phyloP scores from a whole-genome alignment of 2,888 invertebrate species.

The Sturmia bella region DNA sequence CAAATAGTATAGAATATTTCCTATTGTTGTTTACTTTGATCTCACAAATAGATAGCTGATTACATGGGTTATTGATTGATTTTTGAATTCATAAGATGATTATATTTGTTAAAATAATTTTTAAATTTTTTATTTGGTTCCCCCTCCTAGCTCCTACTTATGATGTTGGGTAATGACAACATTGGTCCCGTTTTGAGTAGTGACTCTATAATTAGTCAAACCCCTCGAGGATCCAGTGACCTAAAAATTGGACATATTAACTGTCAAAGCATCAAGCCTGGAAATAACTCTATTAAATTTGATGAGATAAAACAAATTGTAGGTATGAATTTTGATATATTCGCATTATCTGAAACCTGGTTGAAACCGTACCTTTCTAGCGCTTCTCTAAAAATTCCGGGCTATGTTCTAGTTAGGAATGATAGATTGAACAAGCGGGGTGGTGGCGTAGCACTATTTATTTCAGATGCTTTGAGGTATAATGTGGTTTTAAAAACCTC shows the following conservation, averaged over 20 bases:
- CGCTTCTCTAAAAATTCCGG: neutral
- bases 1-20: no score
- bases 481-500: no score
- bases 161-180: neutral
- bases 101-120: no score
- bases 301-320: slow-evolving; percentile 2
- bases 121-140: no score
- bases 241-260: neutral
- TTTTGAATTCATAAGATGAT: no score
- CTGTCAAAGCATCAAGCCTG: neutral
- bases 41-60: no score
- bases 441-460: no score
- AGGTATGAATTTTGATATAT: neutral
- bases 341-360: slow-evolving; percentile 9
- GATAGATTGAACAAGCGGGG: no score
- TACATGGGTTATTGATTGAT: no score
- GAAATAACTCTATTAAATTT: neutral
- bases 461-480: no score
- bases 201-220: neutral
- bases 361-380: neutral
- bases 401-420: neutral
- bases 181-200: neutral
- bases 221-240: neutral
- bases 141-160: no score
- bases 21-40: no score